Percentiles rank a stretch among this genome's conserved stretches.
phyloP scores from a whole-genome alignment of 1,140 invertebrate species.

The Magallana gigas region DNA sequence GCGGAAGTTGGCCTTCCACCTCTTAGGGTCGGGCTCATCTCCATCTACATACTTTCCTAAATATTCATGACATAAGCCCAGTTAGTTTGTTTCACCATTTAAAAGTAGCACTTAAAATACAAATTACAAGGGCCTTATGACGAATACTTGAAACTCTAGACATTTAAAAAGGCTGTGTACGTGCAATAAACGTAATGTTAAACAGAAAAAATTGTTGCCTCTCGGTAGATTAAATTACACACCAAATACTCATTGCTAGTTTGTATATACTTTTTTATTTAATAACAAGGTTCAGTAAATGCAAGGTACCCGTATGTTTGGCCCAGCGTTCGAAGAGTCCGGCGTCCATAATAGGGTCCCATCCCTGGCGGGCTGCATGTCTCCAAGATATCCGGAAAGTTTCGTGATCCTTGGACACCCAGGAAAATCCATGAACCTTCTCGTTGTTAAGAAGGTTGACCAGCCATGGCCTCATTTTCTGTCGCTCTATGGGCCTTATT shows the following conservation, averaged over 20 bases:
- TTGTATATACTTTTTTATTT: too few species aligned
- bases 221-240: too few species aligned
- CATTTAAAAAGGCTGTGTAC: too few species aligned
- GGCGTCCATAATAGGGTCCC: constrained; percentile 63
- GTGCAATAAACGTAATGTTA: too few species aligned
- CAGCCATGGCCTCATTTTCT: constrained; percentile 67
- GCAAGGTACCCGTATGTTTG: constrained; percentile 68
- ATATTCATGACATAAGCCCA: not conserved
- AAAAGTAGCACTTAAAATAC: too few species aligned
- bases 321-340: constrained; percentile 71
- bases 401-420: constrained; percentile 62
- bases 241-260: too few species aligned
- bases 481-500: constrained; percentile 62
- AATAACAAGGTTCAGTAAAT: too few species aligned
- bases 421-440: constrained; percentile 58
- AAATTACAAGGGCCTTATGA: too few species aligned
- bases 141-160: too few species aligned
- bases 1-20: constrained; percentile 76
- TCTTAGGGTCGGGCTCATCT: constrained; percentile 62
- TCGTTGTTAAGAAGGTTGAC: constrained; percentile 56
- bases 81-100: not conserved
- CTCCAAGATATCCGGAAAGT: constrained; percentile 72
- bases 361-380: constrained; percentile 70
- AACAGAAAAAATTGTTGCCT: too few species aligned
- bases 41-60: constrained; percentile 54